Evolutionary conservation across 1,140 invertebrate species (phyloP).

Genomic region (Heliconius himera): DNA sequence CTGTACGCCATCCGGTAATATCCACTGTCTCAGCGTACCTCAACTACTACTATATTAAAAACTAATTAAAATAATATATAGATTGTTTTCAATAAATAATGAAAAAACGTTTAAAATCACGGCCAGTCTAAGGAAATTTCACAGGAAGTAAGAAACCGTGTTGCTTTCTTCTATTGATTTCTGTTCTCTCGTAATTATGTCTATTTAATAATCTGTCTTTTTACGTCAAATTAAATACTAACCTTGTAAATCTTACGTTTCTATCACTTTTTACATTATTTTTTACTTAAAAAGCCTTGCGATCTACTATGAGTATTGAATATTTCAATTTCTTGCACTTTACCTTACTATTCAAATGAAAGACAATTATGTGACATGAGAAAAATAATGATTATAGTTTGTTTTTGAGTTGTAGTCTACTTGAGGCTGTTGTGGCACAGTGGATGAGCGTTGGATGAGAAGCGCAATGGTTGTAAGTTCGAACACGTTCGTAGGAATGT

Average conservation of each 20-base stretch:
- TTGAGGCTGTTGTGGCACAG: too few species aligned
- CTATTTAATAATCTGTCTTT: neutral
- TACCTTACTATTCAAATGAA: neutral
- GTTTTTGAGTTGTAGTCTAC: neutral
- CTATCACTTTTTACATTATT: constrained; percentile 10
- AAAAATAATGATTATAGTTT: neutral
- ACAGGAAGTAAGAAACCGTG: constrained; percentile 1
- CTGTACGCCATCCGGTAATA: too few species aligned
- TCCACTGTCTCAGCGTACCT: too few species aligned
- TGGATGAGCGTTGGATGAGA: too few species aligned
- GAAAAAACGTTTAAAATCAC: constrained; percentile 12
- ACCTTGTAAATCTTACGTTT: constrained; percentile 5
- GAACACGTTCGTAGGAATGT: too few species aligned
- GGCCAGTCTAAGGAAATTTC: neutral
- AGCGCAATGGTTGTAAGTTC: too few species aligned
- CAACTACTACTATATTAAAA: too few species aligned
- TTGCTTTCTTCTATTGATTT: constrained; percentile 15
- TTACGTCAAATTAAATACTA: neutral
- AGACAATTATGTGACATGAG: neutral
- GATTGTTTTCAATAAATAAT: too few species aligned
- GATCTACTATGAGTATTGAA: neutral
- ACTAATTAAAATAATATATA: too few species aligned
- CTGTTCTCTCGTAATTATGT: neutral
- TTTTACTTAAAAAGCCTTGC: neutral
- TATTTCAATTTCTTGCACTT: neutral